A percentile compares a stretch with the other conserved stretches of the same genome.
These are phyloP conservation scores for Cheilosia variabilis DNA, from an alignment of 2,888 invertebrate genomes.

Conservation along the genomic window DNA sequence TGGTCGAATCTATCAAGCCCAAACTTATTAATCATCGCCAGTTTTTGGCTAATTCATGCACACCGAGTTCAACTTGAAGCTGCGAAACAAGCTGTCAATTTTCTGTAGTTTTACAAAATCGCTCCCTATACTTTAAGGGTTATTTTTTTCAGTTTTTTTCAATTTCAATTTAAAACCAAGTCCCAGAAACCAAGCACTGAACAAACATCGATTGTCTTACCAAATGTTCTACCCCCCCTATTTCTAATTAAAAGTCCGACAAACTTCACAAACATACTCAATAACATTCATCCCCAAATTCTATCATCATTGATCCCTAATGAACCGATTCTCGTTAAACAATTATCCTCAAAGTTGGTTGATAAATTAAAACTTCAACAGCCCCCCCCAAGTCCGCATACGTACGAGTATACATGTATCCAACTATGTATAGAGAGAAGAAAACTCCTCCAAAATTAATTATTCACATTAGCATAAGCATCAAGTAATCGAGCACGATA, in stretches of 20 bases:
- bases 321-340: conserved; percentile 63
- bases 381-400: conserved; percentile 6
- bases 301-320: conserved; percentile 48
- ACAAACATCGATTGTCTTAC: not conserved
- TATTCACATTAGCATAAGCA: conserved; percentile 74
- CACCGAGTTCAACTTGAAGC: too few species aligned
- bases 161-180: too few species aligned
- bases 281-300: not conserved
- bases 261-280: conserved; percentile 9
- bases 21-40: too few species aligned
- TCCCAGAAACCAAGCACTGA: too few species aligned
- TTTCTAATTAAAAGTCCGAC: conserved; percentile 13
- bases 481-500: conserved; percentile 73
- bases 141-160: too few species aligned
- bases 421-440: not conserved
- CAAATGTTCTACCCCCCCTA: not conserved
- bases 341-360: conserved; percentile 38
- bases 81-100: too few species aligned
- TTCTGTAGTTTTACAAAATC: too few species aligned
- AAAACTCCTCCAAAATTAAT: conserved; percentile 66
- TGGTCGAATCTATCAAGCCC: too few species aligned
- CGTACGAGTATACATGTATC: not conserved
- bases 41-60: too few species aligned
- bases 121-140: too few species aligned
- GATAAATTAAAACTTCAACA: conserved; percentile 56